A percentile compares a stretch with the other conserved stretches of the same genome.
Evolutionary conservation across 2,113 vertebrate genomes (phyloP).

Genomic region (Cairina moschata): DNA sequence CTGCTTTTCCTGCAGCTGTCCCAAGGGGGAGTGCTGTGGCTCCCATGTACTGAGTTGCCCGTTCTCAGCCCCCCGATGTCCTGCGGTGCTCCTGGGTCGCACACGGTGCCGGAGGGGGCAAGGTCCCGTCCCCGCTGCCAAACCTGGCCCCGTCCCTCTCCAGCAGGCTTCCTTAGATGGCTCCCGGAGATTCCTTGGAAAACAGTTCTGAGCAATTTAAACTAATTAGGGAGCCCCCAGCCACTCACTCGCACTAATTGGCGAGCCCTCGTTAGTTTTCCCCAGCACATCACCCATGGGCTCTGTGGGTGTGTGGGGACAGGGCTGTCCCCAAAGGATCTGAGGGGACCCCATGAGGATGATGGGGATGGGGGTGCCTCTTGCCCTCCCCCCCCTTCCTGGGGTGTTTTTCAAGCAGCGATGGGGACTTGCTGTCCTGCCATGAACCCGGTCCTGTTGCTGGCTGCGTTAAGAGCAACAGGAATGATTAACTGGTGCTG

Average conservation of each 20-base stretch:
- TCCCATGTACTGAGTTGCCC: not conserved
- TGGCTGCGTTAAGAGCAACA: too few relatives aligned
- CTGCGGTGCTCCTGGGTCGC: rapidly evolving
- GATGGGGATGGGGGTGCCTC: not conserved
- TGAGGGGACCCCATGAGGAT: rapidly evolving
- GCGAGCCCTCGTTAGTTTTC: conserved; percentile 5
- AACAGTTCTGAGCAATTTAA: not conserved
- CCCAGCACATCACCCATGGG: rapidly evolving
- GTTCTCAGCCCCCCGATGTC: not conserved
- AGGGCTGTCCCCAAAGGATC: rapidly evolving
- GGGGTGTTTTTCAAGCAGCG: not conserved
- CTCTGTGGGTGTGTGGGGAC: not conserved
- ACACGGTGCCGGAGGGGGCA: rapidly evolving
- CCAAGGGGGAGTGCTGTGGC: not conserved
- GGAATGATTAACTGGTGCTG: not conserved
- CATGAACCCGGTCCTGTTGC: not conserved
- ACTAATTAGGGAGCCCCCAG: conserved; percentile 13
- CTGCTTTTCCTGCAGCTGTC: not conserved
- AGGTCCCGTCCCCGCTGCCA: not conserved
- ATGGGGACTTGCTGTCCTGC: not conserved
- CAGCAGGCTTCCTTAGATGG: rapidly evolving
- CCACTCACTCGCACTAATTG: not conserved
- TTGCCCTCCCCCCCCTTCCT: not conserved
- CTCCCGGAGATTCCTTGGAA: not conserved
- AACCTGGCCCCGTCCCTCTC: not conserved